Base-by-base conservation (phyloP, 1,140 invertebrate species). In the Lineus longissimus region DNA sequence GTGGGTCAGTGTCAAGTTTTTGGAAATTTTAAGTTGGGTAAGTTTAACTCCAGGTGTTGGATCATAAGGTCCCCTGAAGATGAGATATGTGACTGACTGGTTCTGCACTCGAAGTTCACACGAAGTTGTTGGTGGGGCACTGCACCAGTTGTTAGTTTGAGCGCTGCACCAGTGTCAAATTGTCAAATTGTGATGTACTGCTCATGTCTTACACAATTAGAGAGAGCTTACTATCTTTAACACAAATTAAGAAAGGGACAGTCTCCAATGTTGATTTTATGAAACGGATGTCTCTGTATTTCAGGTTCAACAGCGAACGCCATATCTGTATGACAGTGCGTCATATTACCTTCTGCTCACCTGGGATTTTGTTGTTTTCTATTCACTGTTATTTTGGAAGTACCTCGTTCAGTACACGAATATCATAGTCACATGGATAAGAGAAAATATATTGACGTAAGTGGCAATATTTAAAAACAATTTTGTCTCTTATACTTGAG, bases 361-460 rank as follows among this genome's bases (percentile, higher is more conserved):
- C 23, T 74, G 68, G 72, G 63, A 72, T 19, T 66, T 70, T 22
- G 27, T 69, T 25, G 56, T 69, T 62, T 64, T 72, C 40, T 70
- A 75, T 59, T 55, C 65, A 2, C 47, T 68, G 6, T 73, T 67
- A 64, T 61, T 73, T 51, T 75, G 73, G 70, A 68, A 69, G 65
- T 64, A 67, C 55, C 47, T 67, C n/a, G 45, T 67, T 43, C 66
- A 72, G 54, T 62, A 69, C 45, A 51, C 62, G 43, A 54, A 63
- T 9, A 33, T 64, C 22, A 56, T 58, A 9, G 66, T 67, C 47
- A 63, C 63, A 54, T 77, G 73, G 73, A 30, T 77, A 27, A 55
- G 60, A 66, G 64, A 71, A 65, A 68, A 74, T 58, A 61, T 77
- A 55, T 63, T 75, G 45, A 67, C 63, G 76, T 77, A 63, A 77